Conservation (phyloP, 2,113 vertebrate species). For the Eudorcas thomsonii region DNA sequence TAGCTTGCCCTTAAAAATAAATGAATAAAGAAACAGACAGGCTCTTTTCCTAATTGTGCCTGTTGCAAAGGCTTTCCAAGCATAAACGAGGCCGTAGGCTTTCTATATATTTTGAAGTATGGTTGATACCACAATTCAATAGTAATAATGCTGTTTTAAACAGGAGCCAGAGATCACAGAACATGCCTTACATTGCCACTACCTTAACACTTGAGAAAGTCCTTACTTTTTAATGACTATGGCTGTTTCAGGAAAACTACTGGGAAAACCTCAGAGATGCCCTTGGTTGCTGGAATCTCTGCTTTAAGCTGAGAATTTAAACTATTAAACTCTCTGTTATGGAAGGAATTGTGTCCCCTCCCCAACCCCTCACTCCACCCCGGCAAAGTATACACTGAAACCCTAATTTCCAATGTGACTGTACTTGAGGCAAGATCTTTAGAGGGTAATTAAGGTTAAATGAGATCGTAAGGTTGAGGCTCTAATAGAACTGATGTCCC, state of each 20-base stretch:
- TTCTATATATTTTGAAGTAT: not conserved
- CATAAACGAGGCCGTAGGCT: not conserved
- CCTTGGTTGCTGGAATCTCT: not conserved
- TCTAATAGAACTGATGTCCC: not conserved
- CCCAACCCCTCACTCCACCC: not conserved
- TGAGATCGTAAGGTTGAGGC: not conserved
- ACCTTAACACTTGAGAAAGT: not conserved
- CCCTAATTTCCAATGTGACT: not conserved
- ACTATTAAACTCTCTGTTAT: not conserved
- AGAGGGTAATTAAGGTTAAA: not conserved
- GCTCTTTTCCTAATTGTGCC: not conserved
- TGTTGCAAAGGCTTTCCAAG: not conserved
- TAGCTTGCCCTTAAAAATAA: not conserved
- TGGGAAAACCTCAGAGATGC: not conserved
- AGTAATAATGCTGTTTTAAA: not conserved
- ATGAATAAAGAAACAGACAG: not conserved
- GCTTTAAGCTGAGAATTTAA: slow-evolving; percentile 23
- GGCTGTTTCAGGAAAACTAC: not conserved
- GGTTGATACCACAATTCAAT: not conserved
- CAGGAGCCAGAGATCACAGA: not conserved
- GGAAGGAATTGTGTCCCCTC: not conserved
- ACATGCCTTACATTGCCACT: not conserved
- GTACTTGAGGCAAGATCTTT: not conserved
- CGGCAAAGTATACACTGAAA: not conserved
- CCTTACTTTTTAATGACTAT: slow-evolving; percentile 51